Evolutionary conservation across 2,797 vertebrate species (phyloP), one percentile per base, ranked within the genome.

Genomic region (Microctenopoma lineatum): DNA sequence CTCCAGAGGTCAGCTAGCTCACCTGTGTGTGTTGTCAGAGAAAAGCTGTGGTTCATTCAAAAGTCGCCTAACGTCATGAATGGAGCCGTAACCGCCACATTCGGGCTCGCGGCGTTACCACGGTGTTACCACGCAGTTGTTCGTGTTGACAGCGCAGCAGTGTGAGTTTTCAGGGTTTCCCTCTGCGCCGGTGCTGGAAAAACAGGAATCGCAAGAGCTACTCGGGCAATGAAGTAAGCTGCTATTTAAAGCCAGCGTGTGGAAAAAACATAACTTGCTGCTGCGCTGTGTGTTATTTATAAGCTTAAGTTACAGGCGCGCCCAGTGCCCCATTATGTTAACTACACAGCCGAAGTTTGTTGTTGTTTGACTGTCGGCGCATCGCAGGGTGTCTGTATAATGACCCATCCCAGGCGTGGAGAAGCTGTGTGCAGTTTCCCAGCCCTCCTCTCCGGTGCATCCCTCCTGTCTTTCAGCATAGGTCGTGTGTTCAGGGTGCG

Each of bases 331-430:
- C 44, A 0, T 57, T 27, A 34, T 82, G 82, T 84, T 81, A 70
- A 80, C 71, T 50, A 15, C 62, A 25, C 48, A 26, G 53, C 50
- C 52, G 29, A 4, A 32, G n/a, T 41, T 65, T 12, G 36, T 38
- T n/a, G n/a, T n/a, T n/a, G n/a, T n/a, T n/a, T 10, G 12, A 10
- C 36, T 38, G 36, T 38, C 29, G 29, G 29, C 7, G 7, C 29
- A 32, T 32, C 29, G 29, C 29, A 6, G 29, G 7, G 7, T 34
- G 41, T 63, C 25, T 1, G 39, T 32, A 27, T 47, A 54, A 44
- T 4, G 69, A 54, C 84, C 88, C 87, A 86, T 89, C 79, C 52
- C 54, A 66, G 74, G 72, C 10, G 53, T 50, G 56, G 57, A 59
- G 71, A 72, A 64, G 77, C 66, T 45, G 55, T 46, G 51, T n/a